These are phyloP conservation scores for Parnassius glacialis DNA, from an alignment of 2,888 invertebrate species.

Conservation along the genomic window DNA sequence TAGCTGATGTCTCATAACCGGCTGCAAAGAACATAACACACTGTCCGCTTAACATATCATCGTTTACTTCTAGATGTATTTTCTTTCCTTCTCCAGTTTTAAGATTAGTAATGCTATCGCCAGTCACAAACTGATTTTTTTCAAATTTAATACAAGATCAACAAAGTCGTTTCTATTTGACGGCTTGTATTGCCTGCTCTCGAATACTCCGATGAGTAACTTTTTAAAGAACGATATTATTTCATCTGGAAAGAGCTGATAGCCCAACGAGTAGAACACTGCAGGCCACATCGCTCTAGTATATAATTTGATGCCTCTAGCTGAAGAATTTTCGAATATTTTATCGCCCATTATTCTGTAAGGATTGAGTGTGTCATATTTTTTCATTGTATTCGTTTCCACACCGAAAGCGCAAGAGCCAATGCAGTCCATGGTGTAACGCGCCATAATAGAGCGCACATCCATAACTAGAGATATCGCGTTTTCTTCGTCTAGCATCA, in stretches of 20 bases:
- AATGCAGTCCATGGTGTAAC: constrained; percentile 58
- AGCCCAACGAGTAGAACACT: constrained; percentile 50
- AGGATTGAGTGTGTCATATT: constrained; percentile 38
- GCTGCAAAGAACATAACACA: constrained; percentile 70
- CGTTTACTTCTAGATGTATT: constrained; percentile 45
- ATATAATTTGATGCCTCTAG: constrained; percentile 40
- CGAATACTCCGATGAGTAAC: constrained; percentile 42
- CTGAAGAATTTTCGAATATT: constrained; percentile 42
- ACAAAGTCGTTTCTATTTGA: constrained; percentile 52
- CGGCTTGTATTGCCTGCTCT: constrained; percentile 42
- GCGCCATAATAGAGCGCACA: constrained; percentile 39
- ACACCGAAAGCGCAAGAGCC: constrained; percentile 57
- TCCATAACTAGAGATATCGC: constrained; percentile 37
- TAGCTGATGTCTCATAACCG: constrained; percentile 56
- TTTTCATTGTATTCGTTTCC: constrained; percentile 47
- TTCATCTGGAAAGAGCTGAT: constrained; percentile 39
- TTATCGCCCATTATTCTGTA: constrained; percentile 43
- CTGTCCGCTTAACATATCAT: constrained; percentile 74
- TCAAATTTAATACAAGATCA: constrained; percentile 49
- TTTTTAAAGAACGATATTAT: constrained; percentile 44
- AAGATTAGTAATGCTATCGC: constrained; percentile 48
- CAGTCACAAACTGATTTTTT: constrained; percentile 42
- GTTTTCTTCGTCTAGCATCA: constrained; percentile 39
- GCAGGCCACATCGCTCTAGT: constrained; percentile 52
- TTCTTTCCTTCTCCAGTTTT: constrained; percentile 35